Evolutionary conservation across 53 echinoderm and acorn worm species (phyloP).

Genomic region (Antedon mediterranea): DNA sequence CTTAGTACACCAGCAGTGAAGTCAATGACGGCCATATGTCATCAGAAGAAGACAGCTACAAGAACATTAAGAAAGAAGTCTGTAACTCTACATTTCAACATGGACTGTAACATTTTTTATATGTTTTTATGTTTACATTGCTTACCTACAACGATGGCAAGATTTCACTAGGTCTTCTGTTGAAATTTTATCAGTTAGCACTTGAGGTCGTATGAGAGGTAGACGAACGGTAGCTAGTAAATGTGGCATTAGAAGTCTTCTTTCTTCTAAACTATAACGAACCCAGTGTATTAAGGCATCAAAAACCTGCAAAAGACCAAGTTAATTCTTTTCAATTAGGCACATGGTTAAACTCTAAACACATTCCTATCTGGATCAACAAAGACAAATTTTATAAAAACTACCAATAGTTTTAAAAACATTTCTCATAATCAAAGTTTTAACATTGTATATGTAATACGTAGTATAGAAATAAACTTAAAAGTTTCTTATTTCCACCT

Average conservation of each 20-base stretch:
- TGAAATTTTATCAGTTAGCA: constrained; percentile 71
- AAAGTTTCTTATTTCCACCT: too few relatives aligned
- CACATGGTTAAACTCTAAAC: not conserved
- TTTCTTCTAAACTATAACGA: constrained; percentile 31
- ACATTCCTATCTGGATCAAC: not conserved
- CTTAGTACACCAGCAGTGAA: too few relatives aligned
- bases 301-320: constrained; percentile 48
- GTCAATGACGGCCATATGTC: too few relatives aligned
- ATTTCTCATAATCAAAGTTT: not conserved
- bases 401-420: not conserved
- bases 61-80: too few relatives aligned
- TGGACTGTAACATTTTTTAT: too few relatives aligned
- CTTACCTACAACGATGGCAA: constrained; percentile 82
- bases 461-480: too few relatives aligned
- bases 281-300: constrained; percentile 88
- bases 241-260: constrained; percentile 57
- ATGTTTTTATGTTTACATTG: not conserved
- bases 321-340: not conserved
- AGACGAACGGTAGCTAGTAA: constrained; percentile 69
- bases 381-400: not conserved
- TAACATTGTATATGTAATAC: too few relatives aligned
- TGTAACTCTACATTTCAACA: too few relatives aligned
- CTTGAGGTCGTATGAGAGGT: constrained; percentile 89
- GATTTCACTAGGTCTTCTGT: constrained; percentile 65
- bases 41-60: too few relatives aligned